phyloP scores from a whole-genome alignment of 1,140 invertebrate genomes.

The Calliphora vicina region DNA sequence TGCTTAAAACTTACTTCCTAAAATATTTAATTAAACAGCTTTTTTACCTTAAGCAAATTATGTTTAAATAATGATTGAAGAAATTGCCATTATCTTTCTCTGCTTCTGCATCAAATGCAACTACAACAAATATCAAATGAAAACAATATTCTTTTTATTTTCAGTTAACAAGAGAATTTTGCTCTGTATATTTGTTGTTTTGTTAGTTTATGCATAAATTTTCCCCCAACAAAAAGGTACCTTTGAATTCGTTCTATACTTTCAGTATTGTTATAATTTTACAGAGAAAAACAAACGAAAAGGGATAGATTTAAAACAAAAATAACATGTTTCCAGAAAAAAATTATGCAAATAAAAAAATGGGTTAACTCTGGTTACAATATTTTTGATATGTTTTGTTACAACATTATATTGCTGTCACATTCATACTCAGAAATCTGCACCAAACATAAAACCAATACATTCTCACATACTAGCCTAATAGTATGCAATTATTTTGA shows the following conservation, averaged over 20 bases:
- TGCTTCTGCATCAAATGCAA: no score
- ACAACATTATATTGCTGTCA: background rate
- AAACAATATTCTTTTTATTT: background rate
- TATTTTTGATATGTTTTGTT: constrained; percentile 23
- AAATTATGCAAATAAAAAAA: constrained; percentile 27
- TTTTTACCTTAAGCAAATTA: no score
- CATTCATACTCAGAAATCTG: no score
- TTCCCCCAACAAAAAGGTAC: background rate
- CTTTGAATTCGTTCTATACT: background rate
- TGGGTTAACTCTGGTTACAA: constrained; percentile 27
- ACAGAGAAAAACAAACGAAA: no score
- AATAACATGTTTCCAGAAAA: constrained; percentile 11
- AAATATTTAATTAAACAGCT: no score
- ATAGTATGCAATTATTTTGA: background rate
- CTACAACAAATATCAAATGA: background rate
- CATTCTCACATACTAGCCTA: background rate
- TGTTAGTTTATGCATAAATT: background rate
- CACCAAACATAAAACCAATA: background rate
- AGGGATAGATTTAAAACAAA: background rate
- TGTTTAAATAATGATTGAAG: no score
- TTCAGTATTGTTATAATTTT: background rate
- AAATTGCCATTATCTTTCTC: no score
- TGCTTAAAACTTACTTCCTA: no score
- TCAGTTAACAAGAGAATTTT: background rate
- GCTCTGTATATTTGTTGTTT: no score